Base-by-base conservation (phyloP, 2,797 vertebrate genomes). In the Manis javanica region DNA sequence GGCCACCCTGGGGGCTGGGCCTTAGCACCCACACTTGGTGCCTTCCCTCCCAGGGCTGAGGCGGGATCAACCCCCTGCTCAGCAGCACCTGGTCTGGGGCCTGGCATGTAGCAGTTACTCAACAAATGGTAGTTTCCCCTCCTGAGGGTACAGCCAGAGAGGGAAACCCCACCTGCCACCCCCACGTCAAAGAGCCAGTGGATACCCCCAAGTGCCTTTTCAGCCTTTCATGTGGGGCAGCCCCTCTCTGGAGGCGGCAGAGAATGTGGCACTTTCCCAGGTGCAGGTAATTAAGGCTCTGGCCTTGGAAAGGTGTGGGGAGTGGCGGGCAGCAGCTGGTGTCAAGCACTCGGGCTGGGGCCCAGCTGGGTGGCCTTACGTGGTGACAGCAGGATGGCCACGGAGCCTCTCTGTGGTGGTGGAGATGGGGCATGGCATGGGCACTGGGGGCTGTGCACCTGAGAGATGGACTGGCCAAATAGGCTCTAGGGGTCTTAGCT, bases 361-460 rank as follows among this genome's bases (percentile, higher is more conserved):
- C n/a, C 16, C 14, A 29, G 68, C 31, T 4, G 53, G 49, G 69
- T 10, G 69, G 34, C 75, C 59, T 87, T 21, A 2, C 26, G 3
- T 0, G 5, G 53, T 1, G n/a, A 66, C 61, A 11, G 18, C 11
- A 6, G 53, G 79, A 39, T 9, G 46, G 29, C 2, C 3, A 19
- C n/a, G 1, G 10, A 57, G 53, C 18, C 6, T 57, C 63, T 39
- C 29, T 3, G 1, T 0, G 29, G 57, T 46, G 82, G 34, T 5
- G 37, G 31, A 34, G 51, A 64, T 21, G 29, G 59, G 29, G 8
- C 0, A 19, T 0, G 16, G 13, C 0, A 0, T 3, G 10, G 68
- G 71, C 31, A 14, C 29, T 3, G 14, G 63, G 42, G 18, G 6
- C 24, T 34, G 31, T 12, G 75, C 9, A 8, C 69, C 88, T 18